Base-by-base conservation (phyloP, 2,797 vertebrate genomes). In the Notolepis coatsorum region DNA sequence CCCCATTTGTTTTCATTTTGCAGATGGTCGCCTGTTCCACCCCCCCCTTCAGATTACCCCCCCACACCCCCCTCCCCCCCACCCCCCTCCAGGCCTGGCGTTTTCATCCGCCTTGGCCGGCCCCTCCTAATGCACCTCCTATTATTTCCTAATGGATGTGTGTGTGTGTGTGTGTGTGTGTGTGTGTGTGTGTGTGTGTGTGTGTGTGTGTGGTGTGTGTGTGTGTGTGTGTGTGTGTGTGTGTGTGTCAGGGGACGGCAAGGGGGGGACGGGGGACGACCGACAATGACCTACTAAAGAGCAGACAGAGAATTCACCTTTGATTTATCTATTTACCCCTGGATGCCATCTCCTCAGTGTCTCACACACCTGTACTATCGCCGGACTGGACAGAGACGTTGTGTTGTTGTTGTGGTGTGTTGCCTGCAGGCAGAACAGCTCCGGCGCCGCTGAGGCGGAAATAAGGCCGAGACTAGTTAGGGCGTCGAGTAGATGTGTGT, bases 1-100 rank as follows among this genome's bases (percentile, higher is more conserved):
- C 73, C 68, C 84, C 87, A 91, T 92, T 91, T 89, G 81, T 92
- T 92, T 90, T 91, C 88, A 92, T 92, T 91, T 86, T 87, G 81
- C 71, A 85, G 77, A 91, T 84, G 90, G 82, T 77, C 82, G 73
- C 73, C 68, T 63, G 7, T 79, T 61, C 72, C 63, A 43, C 51
- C 72, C 80, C 79, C 58, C 74, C 45, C 61, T 67, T 54, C 71
- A 23, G 20, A 3, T 28, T 61, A 41, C 25, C 68, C 46, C 57
- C 58, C 77, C 76, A 85, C 79, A 75, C 47, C 64, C 35, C 52
- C 52, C 68, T 66, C 61, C 39, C 62, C 5, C 12, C 15, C 23
- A 15, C 35, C 39, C 65, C 10, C 73, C 64, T 64, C 64, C 20
- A 66, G 72, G 73, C 69, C 73, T 74, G 25, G 50, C 63, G 61